Evolutionary conservation across 30 jellyfish, hydroid and myxozoan genomes (phyloP).

Genomic region (Cassiopea andromeda): DNA sequence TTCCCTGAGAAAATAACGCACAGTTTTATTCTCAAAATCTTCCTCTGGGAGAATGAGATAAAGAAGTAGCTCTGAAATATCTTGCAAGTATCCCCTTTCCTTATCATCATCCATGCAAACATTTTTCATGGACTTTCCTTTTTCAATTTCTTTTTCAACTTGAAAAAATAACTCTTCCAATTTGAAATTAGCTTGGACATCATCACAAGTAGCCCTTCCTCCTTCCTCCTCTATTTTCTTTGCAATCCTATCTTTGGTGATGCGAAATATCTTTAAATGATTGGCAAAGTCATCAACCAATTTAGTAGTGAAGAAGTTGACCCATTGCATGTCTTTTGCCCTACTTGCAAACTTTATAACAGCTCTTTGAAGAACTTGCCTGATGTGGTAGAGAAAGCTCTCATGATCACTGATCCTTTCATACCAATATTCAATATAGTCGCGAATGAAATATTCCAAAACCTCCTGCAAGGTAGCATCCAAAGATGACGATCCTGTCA

Average conservation of each 20-base stretch:
- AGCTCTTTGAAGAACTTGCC: conserved; percentile 83
- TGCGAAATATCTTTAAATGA: conserved; percentile 86
- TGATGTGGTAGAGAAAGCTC: conserved; percentile 71
- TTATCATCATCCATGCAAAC: conserved; percentile 92
- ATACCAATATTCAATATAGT: conserved; percentile 91
- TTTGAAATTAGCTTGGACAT: conserved; percentile 66
- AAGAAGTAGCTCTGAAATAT: conserved; percentile 84
- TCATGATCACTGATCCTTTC: conserved; percentile 82
- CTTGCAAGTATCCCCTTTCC: conserved; percentile 94
- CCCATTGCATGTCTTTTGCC: conserved; percentile 97
- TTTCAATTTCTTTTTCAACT: conserved; percentile 91
- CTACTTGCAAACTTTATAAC: conserved; percentile 89
- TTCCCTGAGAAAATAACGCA: conserved; percentile 83
- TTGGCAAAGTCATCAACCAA: conserved; percentile 94
- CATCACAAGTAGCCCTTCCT: conserved; percentile 65
- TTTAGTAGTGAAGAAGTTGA: conserved; percentile 86
- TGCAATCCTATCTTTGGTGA: conserved; percentile 77
- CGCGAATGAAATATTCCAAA: conserved; percentile 87
- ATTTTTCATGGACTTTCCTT: conserved; percentile 75
- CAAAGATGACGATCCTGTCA: conserved; percentile 95
- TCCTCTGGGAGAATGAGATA: conserved; percentile 86
- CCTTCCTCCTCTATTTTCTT: conserved; percentile 51
- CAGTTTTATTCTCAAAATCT: conserved; percentile 78
- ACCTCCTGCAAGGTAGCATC: conserved; percentile 98
- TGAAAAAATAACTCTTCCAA: conserved; percentile 81